A percentile compares a stretch with the other conserved stretches of the same genome.
phyloP scores from a whole-genome alignment of 2,888 invertebrate species.

The Agriotes lineatus region DNA sequence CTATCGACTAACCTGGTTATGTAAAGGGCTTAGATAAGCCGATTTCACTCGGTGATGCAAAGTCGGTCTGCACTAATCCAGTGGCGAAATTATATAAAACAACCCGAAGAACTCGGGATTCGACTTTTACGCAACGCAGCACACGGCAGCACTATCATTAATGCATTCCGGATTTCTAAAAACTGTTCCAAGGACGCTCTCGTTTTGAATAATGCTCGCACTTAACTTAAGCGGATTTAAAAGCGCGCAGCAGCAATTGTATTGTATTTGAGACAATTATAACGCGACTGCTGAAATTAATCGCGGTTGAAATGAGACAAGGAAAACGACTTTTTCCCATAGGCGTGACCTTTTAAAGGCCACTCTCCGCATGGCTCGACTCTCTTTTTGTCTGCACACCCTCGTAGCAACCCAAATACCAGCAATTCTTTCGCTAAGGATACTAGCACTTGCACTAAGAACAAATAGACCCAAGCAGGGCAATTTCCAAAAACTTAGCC shows the following conservation, averaged over 20 bases:
- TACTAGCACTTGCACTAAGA: neutral
- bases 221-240: slow-evolving; percentile 28
- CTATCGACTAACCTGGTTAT: no score
- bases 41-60: no score
- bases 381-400: slow-evolving; percentile 40
- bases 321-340: slow-evolving; percentile 45
- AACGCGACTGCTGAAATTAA: slow-evolving; percentile 36
- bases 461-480: no score
- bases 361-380: slow-evolving; percentile 37
- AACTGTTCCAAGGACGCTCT: neutral
- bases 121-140: no score
- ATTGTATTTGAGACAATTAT: slow-evolving; percentile 34
- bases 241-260: slow-evolving; percentile 15
- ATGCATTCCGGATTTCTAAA: slow-evolving; percentile 7
- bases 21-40: no score
- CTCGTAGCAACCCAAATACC: slow-evolving; percentile 37
- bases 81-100: no score
- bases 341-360: slow-evolving; percentile 45
- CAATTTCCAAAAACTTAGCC: no score
- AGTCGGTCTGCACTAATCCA: no score
- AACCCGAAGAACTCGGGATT: no score
- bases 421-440: slow-evolving; percentile 17
- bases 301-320: slow-evolving; percentile 41
- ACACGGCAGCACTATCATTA: neutral
- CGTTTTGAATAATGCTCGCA: no score